These are phyloP conservation scores for Dendrolimus kikuchii DNA, from an alignment of 1,140 invertebrate genomes.

Conservation along the genomic window DNA sequence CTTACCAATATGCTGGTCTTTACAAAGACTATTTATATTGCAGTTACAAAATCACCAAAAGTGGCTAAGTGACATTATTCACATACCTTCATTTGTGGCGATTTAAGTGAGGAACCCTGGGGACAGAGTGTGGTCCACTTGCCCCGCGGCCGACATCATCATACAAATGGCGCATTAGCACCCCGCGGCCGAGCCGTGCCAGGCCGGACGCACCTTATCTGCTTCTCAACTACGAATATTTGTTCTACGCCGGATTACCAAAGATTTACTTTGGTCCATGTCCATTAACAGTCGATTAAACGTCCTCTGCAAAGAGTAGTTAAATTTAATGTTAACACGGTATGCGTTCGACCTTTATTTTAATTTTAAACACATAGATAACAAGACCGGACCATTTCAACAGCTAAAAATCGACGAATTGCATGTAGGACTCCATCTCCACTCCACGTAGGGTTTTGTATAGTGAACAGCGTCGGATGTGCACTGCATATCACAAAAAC, in stretches of 20 bases:
- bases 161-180: constrained; percentile 68
- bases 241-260: constrained; percentile 60
- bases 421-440: no score
- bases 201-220: constrained; percentile 64
- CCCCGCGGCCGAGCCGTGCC: constrained; percentile 24
- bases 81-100: constrained; percentile 24
- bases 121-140: constrained; percentile 17
- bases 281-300: constrained; percentile 55
- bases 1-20: no score
- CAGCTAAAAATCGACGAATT: no score
- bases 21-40: no score
- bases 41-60: no score
- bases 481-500: no score
- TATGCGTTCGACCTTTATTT: not conserved
- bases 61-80: no score
- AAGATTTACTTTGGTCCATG: constrained; percentile 62
- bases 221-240: constrained; percentile 58
- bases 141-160: constrained; percentile 40
- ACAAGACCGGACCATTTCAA: no score
- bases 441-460: no score
- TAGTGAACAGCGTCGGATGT: no score
- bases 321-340: constrained; percentile 37
- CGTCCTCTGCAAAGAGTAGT: constrained; percentile 57
- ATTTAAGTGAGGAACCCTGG: constrained; percentile 28
- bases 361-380: not conserved